Conservation (phyloP, 2,888 invertebrate species). For the Leucophora obtusa region DNA sequence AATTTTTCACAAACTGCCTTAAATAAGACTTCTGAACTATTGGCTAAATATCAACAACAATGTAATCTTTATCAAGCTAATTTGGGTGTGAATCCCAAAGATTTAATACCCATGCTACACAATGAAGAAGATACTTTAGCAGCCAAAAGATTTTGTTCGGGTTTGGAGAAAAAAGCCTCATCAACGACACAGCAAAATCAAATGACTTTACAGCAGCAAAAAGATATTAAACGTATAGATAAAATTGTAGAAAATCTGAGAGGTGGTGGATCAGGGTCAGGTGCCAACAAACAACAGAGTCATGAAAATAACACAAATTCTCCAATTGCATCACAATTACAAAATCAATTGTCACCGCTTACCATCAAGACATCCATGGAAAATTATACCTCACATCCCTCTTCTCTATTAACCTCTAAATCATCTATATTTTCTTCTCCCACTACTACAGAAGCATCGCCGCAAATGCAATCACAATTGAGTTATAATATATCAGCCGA, state of each 20-base stretch:
- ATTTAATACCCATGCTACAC: constrained; percentile 44
- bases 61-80: constrained; percentile 74
- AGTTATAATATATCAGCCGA: constrained; percentile 60
- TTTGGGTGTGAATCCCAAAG: constrained; percentile 62
- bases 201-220: constrained; percentile 67
- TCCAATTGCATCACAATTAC: constrained; percentile 57
- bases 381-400: constrained; percentile 38
- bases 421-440: constrained; percentile 48
- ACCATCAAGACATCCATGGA: constrained; percentile 55
- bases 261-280: constrained; percentile 63
- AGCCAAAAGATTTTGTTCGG: constrained; percentile 70
- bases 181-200: constrained; percentile 57
- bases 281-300: constrained; percentile 40
- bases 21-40: constrained; percentile 76
- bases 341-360: constrained; percentile 65
- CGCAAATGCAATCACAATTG: constrained; percentile 41
- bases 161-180: constrained; percentile 65
- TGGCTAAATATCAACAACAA: constrained; percentile 78
- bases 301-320: constrained; percentile 56
- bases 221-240: constrained; percentile 78
- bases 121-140: constrained; percentile 66
- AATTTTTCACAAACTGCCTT: constrained; percentile 78
- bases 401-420: constrained; percentile 36
- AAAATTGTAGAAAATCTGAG: constrained; percentile 78
- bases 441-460: constrained; percentile 30